Conservation (phyloP, 2,113 vertebrate species). For the Stegastes partitus region DNA sequence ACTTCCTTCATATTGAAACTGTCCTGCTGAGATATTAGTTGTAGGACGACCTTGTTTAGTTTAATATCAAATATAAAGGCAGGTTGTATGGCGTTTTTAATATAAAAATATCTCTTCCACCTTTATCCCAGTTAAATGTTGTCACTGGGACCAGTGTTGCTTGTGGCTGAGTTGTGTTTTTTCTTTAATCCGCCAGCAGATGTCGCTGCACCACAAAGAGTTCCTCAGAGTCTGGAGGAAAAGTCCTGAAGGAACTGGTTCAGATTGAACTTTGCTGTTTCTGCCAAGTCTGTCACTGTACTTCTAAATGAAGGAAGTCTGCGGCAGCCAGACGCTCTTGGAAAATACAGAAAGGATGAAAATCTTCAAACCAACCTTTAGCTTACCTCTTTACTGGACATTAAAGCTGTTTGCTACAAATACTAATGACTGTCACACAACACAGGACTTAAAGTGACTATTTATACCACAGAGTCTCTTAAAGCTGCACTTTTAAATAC, state of each 20-base stretch:
- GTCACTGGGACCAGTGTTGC: background rate
- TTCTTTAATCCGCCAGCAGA: conserved; percentile 54
- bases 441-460: background rate
- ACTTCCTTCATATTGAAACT: no score
- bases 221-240: conserved; percentile 1
- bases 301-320: background rate
- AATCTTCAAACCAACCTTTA: conserved; percentile 24
- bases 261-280: conserved; percentile 3
- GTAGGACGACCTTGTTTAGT: no score
- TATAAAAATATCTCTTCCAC: no score
- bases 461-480: background rate
- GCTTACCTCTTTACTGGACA: background rate
- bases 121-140: background rate
- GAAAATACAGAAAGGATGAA: conserved; percentile 5
- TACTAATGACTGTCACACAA: background rate
- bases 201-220: conserved; percentile 45
- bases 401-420: background rate
- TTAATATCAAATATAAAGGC: no score
- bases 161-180: background rate
- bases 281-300: background rate
- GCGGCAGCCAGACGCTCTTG: background rate
- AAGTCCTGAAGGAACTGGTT: background rate
- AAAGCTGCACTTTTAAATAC: background rate
- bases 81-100: no score
- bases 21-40: no score